Base-by-base conservation (phyloP, 2,888 invertebrate genomes). In the Cephus pygmeus region DNA sequence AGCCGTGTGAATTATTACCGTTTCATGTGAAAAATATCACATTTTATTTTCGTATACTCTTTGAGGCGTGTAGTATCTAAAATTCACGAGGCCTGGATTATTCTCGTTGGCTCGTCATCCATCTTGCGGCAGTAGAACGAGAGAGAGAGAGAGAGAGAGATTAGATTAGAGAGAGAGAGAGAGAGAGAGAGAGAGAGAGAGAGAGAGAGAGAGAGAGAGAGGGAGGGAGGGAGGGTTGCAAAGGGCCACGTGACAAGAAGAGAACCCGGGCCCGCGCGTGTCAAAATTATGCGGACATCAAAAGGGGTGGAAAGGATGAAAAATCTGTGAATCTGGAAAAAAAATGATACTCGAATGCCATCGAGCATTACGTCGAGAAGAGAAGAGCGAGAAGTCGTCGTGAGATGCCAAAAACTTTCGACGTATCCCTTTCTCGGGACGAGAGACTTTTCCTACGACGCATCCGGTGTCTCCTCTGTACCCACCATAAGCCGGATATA, bases 41-140 rank as follows among this genome's bases (percentile, higher is more conserved):
- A 84, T 87, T 87, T 87, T 83, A 84, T 87, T 83, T 87, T 81
- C 83, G 82, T 81, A 78, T 76, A 78, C 76, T 78, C 75, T 75
- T 78, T 73, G 75, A 75, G 76, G 75, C 73, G 75, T 78, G 78
- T 78, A 78, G 75, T 75, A 78, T 78, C 78, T 75, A 73, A 75
- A 76, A 78, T 78, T 78, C 78, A 78, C 75, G 78, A 78, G 68
- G 75, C 75, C 68, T 73, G 73, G 78, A 78, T 78, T 78, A 78
- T 78, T 78, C 78, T 75, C 75, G 75, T 69, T 69, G 40, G 75
- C 78, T 78, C 78, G 76, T 78, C 78, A 78, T 78, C 75, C 75
- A 78, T 78, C 78, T 78, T 76, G 76, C 78, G 34, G 71, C 31
- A 33, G 33, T 31, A 69, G n/a, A 69, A 6, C n/a, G 23, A 69